Conservation (phyloP, 2,797 vertebrate genomes). For the Pangasius mekongensis region DNA sequence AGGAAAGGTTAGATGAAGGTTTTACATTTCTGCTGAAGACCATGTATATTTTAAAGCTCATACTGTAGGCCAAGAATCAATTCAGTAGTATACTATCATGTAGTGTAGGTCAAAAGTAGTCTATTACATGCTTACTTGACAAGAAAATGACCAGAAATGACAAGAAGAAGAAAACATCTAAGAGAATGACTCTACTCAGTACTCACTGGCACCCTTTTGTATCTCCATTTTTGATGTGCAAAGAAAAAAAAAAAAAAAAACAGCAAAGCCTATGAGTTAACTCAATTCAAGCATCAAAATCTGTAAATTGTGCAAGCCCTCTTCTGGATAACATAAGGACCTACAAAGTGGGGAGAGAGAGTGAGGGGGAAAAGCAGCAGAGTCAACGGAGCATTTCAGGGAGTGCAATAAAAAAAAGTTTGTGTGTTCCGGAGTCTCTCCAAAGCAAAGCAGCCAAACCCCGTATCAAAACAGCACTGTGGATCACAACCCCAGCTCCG, state of each 20-base stretch:
- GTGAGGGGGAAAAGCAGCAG: neutral
- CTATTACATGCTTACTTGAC: neutral
- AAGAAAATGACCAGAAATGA: neutral
- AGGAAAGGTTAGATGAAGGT: slow-evolving; percentile 23
- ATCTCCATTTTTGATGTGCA: neutral
- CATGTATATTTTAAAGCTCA: neutral
- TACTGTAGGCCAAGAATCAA: neutral
- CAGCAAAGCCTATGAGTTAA: neutral
- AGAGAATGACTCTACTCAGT: neutral
- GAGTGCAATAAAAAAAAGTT: slow-evolving; percentile 18
- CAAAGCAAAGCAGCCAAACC: slow-evolving; percentile 45
- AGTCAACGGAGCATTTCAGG: slow-evolving; percentile 28
- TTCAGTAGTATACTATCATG: neutral
- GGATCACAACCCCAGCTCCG: neutral
- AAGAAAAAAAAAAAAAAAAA: neutral
- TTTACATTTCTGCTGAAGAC: slow-evolving; percentile 19
- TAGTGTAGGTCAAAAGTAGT: neutral
- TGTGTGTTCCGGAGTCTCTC: slow-evolving; percentile 43
- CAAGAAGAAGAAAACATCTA: neutral
- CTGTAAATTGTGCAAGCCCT: slow-evolving; percentile 1
- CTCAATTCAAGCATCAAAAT: neutral
- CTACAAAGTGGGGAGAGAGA: neutral
- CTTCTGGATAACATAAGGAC: neutral
- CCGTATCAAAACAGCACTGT: slow-evolving; percentile 29
- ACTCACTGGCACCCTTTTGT: neutral